Evolutionary conservation across 2,113 vertebrate genomes (phyloP).

Genomic region (Rallus limicola): DNA sequence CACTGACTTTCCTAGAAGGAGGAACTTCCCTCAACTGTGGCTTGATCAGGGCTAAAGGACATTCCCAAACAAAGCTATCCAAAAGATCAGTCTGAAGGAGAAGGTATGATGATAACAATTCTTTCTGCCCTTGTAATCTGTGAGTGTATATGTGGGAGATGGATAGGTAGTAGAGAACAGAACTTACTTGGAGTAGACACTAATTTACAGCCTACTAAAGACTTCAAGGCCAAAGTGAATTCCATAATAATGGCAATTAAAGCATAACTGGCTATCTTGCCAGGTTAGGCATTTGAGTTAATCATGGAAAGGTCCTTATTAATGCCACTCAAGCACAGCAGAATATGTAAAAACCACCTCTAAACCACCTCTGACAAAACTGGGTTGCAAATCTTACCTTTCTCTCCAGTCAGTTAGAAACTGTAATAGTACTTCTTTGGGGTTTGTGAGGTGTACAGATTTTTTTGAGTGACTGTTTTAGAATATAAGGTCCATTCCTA

Average conservation of each 20-base stretch:
- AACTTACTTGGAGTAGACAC: background rate
- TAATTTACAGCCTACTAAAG: constrained; percentile 23
- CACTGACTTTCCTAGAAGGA: background rate
- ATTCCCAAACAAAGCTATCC: background rate
- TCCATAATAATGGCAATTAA: constrained; percentile 43
- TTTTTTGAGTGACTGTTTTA: background rate
- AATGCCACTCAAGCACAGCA: constrained; percentile 36
- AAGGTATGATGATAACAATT: background rate
- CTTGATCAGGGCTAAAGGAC: background rate
- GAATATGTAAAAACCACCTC: constrained; percentile 19
- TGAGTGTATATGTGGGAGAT: background rate
- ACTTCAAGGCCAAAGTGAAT: constrained; percentile 30
- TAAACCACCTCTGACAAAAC: constrained; percentile 25
- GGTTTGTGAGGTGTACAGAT: background rate
- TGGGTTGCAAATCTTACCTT: background rate
- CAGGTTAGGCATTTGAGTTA: background rate
- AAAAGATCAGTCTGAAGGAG: background rate
- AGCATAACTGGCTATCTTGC: constrained; percentile 11
- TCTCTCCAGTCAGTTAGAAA: background rate
- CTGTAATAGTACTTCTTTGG: no score
- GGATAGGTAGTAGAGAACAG: background rate
- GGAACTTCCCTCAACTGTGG: background rate
- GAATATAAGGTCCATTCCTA: background rate
- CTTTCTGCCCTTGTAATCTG: constrained; percentile 10
- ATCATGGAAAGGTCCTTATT: constrained; percentile 27